Evolutionary conservation across 2,113 vertebrate genomes (phyloP), one percentile per base, ranked within the genome.

Genomic region (Ictalurus furcatus): DNA sequence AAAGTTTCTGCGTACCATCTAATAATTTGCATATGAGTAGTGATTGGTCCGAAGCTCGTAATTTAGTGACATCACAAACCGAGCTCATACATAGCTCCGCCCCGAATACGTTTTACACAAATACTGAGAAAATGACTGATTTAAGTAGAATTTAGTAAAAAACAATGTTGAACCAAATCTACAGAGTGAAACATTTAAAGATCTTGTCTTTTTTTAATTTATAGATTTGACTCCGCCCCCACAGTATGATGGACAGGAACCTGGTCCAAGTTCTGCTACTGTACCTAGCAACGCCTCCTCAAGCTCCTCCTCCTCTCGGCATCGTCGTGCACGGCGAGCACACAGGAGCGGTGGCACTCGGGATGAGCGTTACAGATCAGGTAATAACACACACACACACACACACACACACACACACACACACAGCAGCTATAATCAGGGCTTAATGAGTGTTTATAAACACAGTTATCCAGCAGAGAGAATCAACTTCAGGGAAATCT

Each of bases 361-460:
- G 90, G 98, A 99, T 96, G 98, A 99, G 40, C 97, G 98, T 25
- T 99, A 99, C 13, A 94, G 98, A 92, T 99, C 98, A 81, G 98
- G 98, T 99, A 58, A 80, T 37, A 86, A 82, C 14, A 28, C n/a
- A 48, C 44, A 7, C 6, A 7, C 44, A 48, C 44, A 48, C 44
- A 48, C 44, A 7, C 44, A 48, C 40, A 44, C 40, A 44, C 40
- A 44, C 40, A 40, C 40, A 34, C 34, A 44, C 40, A 44, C 44
- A 48, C 30, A 30, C 30, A 21, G 28, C 28, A 69, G n/a, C 16
- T 37, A 56, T 19, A 40, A 25, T 63, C 48, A 34, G 14, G 19
- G 34, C 67, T 30, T 30, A 16, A 30, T 16, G 14, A 34, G 13
- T 14, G 4, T 5, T 65, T 69, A 69, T 69, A 73, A 37, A 37